Evolutionary conservation across 2,797 vertebrate genomes (phyloP), one percentile per base, ranked within the genome.

Genomic region (Sebastes steindachneri): DNA sequence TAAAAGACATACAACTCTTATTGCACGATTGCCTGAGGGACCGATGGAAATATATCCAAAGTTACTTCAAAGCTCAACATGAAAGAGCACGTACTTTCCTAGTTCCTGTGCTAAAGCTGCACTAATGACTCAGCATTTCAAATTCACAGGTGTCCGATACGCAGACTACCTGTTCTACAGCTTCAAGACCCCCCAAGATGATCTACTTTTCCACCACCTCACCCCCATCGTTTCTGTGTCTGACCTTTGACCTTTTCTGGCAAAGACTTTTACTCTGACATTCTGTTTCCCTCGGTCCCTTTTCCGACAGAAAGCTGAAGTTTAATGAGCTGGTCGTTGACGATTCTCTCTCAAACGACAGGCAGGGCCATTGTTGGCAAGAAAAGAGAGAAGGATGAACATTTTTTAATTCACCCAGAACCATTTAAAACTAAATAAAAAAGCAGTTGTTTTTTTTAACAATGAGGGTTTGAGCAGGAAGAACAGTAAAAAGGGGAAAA

Each of bases 241-340:
- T 87, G 81, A 89, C 77, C 82, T 86, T 77, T 80, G 73, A 77
- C 82, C 33, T 79, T 71, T 64, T 60, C 75, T 66, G 23, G 23
- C 48, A 68, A 63, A 58, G 31, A 45, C 60, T 74, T 72, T 77
- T 29, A 19, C 29, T 69, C 25, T 63, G 11, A n/a, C 41, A 11
- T 23, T 48, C 65, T 41, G 37, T 67, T 59, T 41, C 48, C 37
- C 67, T 70, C 25, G 7, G 19, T 64, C 25, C 15, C 19, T 7
- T 77, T 72, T 21, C 45, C 3, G 1, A 51, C 17, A 26, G 58
- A 37, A 37, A 71, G 41, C 23, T 45, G 48, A 26, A 3, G 9
- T 80, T 75, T 66, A 64, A 77, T 25, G 0, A 72, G 71, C 12
- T 15, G 17, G 25, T 72, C 17, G 10, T 0, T 75, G 57, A 68